Evolutionary conservation across 1,140 invertebrate species (phyloP).

Genomic region (Drosophila punjabiensis): DNA sequence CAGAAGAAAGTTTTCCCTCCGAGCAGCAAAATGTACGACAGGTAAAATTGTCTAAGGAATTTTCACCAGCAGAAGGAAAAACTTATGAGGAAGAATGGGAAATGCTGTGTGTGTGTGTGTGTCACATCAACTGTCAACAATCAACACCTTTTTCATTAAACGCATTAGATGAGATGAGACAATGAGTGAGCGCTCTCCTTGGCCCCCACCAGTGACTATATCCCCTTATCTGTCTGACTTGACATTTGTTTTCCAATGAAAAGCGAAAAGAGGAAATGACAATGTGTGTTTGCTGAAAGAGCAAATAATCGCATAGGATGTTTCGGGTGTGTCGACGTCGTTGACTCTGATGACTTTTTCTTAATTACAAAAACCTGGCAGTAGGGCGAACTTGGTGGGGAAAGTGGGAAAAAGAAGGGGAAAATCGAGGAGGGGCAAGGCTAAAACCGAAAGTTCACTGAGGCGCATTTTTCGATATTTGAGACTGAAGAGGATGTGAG

Average conservation of each 20-base stretch:
- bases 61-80: constrained; percentile 32
- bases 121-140: constrained; percentile 71
- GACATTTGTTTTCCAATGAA: constrained; percentile 81
- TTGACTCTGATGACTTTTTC: constrained; percentile 82
- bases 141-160: constrained; percentile 84
- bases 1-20: constrained; percentile 47
- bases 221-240: constrained; percentile 38
- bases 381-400: neutral
- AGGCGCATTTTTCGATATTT: constrained; percentile 51
- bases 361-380: constrained; percentile 78
- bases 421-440: constrained; percentile 15
- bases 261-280: constrained; percentile 80
- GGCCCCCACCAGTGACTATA: neutral
- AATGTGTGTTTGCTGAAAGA: constrained; percentile 50
- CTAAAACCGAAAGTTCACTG: constrained; percentile 47
- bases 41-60: constrained; percentile 52
- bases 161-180: constrained; percentile 76
- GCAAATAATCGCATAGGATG: constrained; percentile 49
- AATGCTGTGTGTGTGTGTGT: constrained; percentile 27
- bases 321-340: constrained; percentile 50
- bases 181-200: constrained; percentile 34
- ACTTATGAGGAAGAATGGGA: constrained; percentile 22
- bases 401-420: neutral
- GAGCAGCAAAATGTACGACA: constrained; percentile 37
- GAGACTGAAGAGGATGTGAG: constrained; percentile 40